Conservation (phyloP, 1,140 invertebrate species). For the Ctenoplectra terminalis region DNA sequence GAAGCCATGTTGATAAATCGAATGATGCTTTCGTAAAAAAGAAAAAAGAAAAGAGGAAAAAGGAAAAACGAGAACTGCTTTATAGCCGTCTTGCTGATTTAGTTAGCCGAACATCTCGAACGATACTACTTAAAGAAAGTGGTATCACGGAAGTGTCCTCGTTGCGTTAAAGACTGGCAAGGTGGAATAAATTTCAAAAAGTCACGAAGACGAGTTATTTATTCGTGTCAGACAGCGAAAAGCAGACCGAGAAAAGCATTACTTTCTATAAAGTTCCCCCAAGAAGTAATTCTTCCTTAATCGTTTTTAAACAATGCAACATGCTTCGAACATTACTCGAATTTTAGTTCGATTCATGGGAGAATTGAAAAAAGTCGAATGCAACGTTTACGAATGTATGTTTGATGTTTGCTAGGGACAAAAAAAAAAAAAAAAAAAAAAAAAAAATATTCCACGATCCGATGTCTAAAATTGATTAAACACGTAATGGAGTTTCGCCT, state of each 20-base stretch:
- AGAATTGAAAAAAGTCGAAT: not conserved
- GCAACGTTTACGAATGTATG: not conserved
- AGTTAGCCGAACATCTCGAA: not conserved
- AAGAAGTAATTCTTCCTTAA: not conserved
- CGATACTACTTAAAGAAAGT: not conserved
- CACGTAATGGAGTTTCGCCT: not conserved
- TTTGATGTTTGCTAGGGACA: not conserved
- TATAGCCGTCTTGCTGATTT: not conserved
- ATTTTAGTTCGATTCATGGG: not conserved
- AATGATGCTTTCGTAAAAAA: not conserved
- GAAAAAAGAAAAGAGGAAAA: not conserved
- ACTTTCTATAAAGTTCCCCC: not conserved
- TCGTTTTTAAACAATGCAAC: slow-evolving; percentile 6
- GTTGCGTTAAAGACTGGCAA: not conserved
- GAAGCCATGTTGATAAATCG: not conserved
- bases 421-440: too few species aligned
- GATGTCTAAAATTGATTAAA: slow-evolving; percentile 24
- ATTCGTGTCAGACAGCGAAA: not conserved
- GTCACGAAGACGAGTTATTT: not conserved
- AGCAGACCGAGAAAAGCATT: not conserved
- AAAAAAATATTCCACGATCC: not conserved
- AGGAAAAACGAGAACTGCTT: not conserved
- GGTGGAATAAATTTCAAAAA: slow-evolving; percentile 6
- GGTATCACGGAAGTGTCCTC: not conserved
- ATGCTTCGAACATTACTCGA: not conserved